Conservation (phyloP, 53 echinoderm and acorn worm species). For the Mesocentrotus franciscanus region DNA sequence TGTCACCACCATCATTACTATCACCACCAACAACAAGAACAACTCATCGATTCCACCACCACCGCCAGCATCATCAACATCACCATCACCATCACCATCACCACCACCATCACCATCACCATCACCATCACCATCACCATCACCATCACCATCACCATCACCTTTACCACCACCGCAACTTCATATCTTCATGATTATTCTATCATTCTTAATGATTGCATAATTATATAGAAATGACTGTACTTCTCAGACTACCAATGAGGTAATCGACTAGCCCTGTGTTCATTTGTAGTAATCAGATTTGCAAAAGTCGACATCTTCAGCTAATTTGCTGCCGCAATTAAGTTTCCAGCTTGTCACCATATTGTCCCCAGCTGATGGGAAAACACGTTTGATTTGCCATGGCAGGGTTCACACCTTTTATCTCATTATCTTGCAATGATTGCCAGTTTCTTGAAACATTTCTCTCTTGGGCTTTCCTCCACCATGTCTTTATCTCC, state of each 20-base stretch:
- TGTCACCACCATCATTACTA: too few relatives aligned
- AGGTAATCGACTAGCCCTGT: not conserved
- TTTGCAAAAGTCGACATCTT: conserved; percentile 17
- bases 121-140: too few relatives aligned
- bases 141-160: too few relatives aligned
- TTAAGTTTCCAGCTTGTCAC: conserved; percentile 6
- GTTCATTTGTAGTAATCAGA: conserved; percentile 43
- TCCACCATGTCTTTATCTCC: not conserved
- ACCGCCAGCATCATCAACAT: too few relatives aligned
- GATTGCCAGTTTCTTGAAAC: not conserved
- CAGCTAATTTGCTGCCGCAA: conserved; percentile 15
- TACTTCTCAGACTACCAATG: not conserved
- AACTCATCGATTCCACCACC: too few relatives aligned
- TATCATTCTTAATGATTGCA: too few relatives aligned
- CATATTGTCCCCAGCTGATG: not conserved
- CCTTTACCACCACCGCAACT: too few relatives aligned
- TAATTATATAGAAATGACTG: too few relatives aligned
- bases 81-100: too few relatives aligned
- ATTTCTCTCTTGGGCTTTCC: not conserved
- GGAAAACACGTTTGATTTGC: conserved; percentile 2
- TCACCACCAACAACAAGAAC: too few relatives aligned
- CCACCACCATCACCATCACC: too few relatives aligned
- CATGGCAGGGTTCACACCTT: not conserved
- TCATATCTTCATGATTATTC: too few relatives aligned
- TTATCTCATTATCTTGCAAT: not conserved